Evolutionary conservation across 53 echinoderm and acorn worm species (phyloP), one percentile per base, ranked within the genome.

Genomic region (Paracentrotus lividus): DNA sequence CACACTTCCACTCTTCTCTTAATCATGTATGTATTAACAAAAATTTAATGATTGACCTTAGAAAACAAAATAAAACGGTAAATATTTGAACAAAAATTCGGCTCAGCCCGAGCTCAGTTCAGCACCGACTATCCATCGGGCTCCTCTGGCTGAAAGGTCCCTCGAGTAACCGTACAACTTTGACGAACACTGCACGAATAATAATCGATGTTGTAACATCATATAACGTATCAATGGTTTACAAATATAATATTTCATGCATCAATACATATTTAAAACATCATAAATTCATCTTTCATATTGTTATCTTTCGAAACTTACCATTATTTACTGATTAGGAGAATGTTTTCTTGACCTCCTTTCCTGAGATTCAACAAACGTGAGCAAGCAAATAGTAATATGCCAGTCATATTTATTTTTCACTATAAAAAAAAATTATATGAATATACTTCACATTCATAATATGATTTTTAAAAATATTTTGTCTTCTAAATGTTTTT

Each of bases 331-430:
- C 64, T 29, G 31, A 64, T 64, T 64, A 29, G 2, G 64, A 64
- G 0, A 64, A 31, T 64, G 31, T 64, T 64, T 59, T 29, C 64
- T 64, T 9, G 29, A 31, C 12, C 31, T 64, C 27, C 31, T 29
- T 29, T 29, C 29, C 8, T 0, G n/a, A 20, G 20, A 57, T 20
- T 51, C 12, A 54, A 21, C 18, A 59, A 72, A 72, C 72, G 40
- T 72, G 72, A 72, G 72, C 72, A 72, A 72, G 72, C 72, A 72
- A 72, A 18, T 72, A 32, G 36, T 12, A 29, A 66, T 51, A 12
- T 23, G 72, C 7, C 4, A 72, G 72, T 72, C n/a, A n/a, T n/a
- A n/a, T n/a, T n/a, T 20, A 51, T 49, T 85, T 85, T 47, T 45
- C 7, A 85, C 27, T 3, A 26, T 27, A 49, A 49, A 27, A 3